Evolutionary conservation across 2,113 vertebrate species (phyloP).

Genomic region (Lampris incognitus): DNA sequence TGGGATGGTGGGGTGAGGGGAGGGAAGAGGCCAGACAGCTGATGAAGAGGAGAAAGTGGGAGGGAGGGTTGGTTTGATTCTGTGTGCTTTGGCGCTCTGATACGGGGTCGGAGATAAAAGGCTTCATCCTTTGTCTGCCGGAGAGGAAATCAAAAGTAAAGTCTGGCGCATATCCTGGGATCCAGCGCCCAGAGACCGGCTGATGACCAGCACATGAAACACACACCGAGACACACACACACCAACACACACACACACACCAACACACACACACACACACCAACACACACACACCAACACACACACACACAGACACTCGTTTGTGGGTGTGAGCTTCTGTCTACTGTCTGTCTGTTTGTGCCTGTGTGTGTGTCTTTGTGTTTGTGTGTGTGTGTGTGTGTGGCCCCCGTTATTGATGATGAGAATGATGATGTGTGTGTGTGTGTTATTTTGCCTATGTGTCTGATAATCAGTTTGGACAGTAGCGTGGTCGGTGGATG

Average conservation of each 20-base stretch:
- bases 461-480: too few species aligned
- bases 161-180: constrained; percentile 60
- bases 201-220: background rate
- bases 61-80: constrained; percentile 20
- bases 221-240: background rate
- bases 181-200: constrained; percentile 5
- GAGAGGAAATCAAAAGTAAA: constrained; percentile 75
- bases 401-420: too few species aligned
- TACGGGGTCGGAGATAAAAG: constrained; percentile 58
- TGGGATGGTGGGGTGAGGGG: background rate
- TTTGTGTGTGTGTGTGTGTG: background rate
- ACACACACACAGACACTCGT: constrained; percentile 15
- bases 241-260: constrained; percentile 16
- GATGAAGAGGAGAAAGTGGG: background rate
- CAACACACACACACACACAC: constrained; percentile 43
- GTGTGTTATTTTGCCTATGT: too few species aligned
- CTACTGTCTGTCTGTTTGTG: background rate
- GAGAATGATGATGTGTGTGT: too few species aligned
- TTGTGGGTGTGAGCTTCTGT: background rate
- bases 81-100: constrained; percentile 41
- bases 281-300: constrained; percentile 17
- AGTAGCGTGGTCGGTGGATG: too few species aligned
- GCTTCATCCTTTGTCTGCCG: constrained; percentile 24
- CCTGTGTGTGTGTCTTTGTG: background rate
- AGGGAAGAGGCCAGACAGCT: background rate